A percentile compares a stretch with the other conserved stretches of the same genome.
phyloP scores from a whole-genome alignment of 2,797 vertebrate species.

The Rhinella marina region DNA sequence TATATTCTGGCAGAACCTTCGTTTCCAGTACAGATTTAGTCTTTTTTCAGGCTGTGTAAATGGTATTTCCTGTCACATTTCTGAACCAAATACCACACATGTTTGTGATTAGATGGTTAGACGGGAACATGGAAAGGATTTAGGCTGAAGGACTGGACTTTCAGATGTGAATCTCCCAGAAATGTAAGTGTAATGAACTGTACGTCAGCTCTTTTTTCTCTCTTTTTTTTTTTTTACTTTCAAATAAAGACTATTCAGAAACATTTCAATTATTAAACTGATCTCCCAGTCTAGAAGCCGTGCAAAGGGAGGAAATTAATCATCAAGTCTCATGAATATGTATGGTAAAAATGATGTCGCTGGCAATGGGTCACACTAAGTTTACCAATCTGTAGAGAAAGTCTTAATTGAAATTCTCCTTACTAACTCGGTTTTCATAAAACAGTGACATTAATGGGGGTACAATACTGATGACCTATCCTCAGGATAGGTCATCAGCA shows the following conservation, averaged over 20 bases:
- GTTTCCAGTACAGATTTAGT: slow-evolving; percentile 17
- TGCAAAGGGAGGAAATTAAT: slow-evolving; percentile 12
- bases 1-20: not conserved
- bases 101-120: slow-evolving; percentile 66
- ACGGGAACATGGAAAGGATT: slow-evolving; percentile 10
- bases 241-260: slow-evolving; percentile 7
- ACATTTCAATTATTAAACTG: slow-evolving; percentile 22
- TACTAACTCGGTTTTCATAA: not conserved
- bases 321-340: slow-evolving; percentile 33
- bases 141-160: not conserved
- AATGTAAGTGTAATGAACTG: slow-evolving; percentile 22
- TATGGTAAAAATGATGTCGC: slow-evolving; percentile 7
- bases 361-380: slow-evolving; percentile 12
- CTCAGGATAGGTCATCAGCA: no score
- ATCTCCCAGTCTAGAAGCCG: not conserved
- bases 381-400: slow-evolving; percentile 15
- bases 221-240: not conserved
- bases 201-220: not conserved
- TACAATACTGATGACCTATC: no score
- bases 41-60: slow-evolving; percentile 56
- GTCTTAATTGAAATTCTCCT: slow-evolving; percentile 10
- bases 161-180: not conserved
- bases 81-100: slow-evolving; percentile 64
- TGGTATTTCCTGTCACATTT: slow-evolving; percentile 69
- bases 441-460: not conserved